Conservation (phyloP, 2,797 vertebrate species). For the Cetoscarus ocellatus region DNA sequence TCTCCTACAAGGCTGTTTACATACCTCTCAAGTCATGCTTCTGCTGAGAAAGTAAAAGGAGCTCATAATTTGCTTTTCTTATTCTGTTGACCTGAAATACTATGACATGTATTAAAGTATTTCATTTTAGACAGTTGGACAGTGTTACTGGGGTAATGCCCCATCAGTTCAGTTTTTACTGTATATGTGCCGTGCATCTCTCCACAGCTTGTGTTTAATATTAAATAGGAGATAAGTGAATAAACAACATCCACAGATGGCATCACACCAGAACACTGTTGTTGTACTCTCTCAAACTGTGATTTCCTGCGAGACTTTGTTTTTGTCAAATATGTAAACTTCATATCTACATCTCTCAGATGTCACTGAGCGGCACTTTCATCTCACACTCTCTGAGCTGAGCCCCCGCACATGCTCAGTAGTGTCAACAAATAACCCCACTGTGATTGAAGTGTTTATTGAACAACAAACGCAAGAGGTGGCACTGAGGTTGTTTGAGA, state of each 20-base stretch:
- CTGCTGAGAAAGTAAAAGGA: too few species aligned
- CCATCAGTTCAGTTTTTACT: conserved; percentile 1
- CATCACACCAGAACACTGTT: conserved; percentile 28
- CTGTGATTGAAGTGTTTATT: conserved; percentile 55
- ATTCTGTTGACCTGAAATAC: too few species aligned
- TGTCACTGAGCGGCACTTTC: conserved; percentile 48
- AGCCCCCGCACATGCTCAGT: conserved; percentile 44
- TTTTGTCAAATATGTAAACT: conserved; percentile 64
- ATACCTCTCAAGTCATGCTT: too few species aligned
- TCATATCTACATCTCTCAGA: conserved; percentile 62
- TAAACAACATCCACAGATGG: conserved; percentile 34
- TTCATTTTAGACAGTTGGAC: too few species aligned
- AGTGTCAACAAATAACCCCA: conserved; percentile 46
- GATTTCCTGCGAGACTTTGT: conserved; percentile 22
- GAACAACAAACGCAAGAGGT: conserved; percentile 42
- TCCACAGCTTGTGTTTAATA: conserved; percentile 21
- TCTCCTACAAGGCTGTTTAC: too few species aligned
- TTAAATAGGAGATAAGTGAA: conserved; percentile 34
- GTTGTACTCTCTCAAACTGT: conserved; percentile 28
- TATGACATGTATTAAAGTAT: too few species aligned
- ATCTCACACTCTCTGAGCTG: conserved; percentile 19
- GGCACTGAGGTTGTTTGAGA: conserved; percentile 12
- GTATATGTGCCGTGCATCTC: neutral
- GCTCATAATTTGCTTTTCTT: too few species aligned
- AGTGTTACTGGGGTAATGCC: too few species aligned